Evolutionary conservation across 2,113 vertebrate species (phyloP), one percentile per base, ranked within the genome.

Genomic region (Lonchura striata): DNA sequence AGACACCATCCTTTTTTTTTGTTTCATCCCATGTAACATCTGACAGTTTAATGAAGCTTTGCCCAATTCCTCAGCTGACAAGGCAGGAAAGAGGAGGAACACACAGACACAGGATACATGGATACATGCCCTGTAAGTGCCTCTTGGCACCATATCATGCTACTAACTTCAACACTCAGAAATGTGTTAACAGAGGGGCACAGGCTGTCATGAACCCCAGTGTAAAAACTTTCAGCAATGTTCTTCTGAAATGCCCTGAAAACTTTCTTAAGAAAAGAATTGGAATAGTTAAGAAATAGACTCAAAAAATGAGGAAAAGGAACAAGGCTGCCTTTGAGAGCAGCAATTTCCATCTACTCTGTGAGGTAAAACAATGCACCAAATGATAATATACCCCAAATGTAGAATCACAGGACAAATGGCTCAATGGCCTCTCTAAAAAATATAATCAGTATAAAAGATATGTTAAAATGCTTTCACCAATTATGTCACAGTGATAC

Each of bases 191-290:
- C 46, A 61, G 25, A 63, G 27, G 23, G 52, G 10, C 56, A 54
- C 1, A 46, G 14, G 60, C 41, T 63, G 28, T 31, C 64, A 46
- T 6, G 69, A 82, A 64, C 41, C 31, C 8, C 5, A 27, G 25
- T 6, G 11, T 49, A 85, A 92, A 90, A 68, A 16, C 13, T 35
- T 63, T 8, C 19, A 44, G 21, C 18, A 37, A 54, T 46, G 70
- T 80, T 79, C n/a, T 90, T 77, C 50, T 88, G 71, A 88, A 94
- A 93, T 81, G 71, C 47, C 85, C 68, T 76, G 60, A 88, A 88
- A 59, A 72, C 30, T 50, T 82, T 15, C 5, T 79, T 56, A 11
- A 39, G 52, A 4, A 60, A 83, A 39, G 2, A 76, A 54, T 27
- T 0, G 0, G 16, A 93, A 77, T 74, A 88, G 90, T 47, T 7